Percentiles rank a stretch among this genome's conserved stretches.
Evolutionary conservation across 2,113 vertebrate species (phyloP).

Genomic region (Platichthys flesus): DNA sequence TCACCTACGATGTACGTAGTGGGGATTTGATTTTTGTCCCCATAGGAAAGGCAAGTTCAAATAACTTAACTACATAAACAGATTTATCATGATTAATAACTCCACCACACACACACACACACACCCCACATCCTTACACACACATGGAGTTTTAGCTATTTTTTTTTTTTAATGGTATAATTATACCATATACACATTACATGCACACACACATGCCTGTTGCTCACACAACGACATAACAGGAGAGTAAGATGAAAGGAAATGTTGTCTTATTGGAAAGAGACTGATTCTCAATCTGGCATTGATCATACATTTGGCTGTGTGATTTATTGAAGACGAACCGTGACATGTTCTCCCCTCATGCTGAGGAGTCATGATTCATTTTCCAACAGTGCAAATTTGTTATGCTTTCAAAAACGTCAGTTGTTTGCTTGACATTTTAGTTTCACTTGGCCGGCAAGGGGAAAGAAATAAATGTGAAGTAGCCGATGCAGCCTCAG

Average conservation of each 20-base stretch:
- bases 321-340: conserved; percentile 25
- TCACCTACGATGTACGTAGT: too few species aligned
- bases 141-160: too few species aligned
- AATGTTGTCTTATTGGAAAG: conserved; percentile 6
- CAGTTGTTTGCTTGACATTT: conserved; percentile 67
- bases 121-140: too few species aligned
- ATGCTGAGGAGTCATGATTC: conserved; percentile 3
- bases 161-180: too few species aligned
- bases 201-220: background rate
- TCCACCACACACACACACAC: too few species aligned
- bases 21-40: too few species aligned
- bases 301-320: background rate
- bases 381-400: conserved; percentile 24
- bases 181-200: too few species aligned
- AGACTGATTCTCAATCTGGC: conserved; percentile 22
- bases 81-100: too few species aligned
- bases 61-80: too few species aligned
- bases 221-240: background rate
- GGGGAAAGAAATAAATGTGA: conserved; percentile 50
- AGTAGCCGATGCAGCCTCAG: background rate
- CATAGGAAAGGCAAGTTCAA: too few species aligned
- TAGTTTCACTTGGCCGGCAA: background rate
- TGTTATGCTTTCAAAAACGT: conserved; percentile 35
- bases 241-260: background rate
- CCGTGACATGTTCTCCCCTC: background rate